Percentiles rank a stretch among this genome's conserved stretches.
These are phyloP conservation scores for Pseudorhiza aurosa DNA, from an alignment of 30 jellyfish, hydroid and myxozoan genomes.

Conservation along the genomic window DNA sequence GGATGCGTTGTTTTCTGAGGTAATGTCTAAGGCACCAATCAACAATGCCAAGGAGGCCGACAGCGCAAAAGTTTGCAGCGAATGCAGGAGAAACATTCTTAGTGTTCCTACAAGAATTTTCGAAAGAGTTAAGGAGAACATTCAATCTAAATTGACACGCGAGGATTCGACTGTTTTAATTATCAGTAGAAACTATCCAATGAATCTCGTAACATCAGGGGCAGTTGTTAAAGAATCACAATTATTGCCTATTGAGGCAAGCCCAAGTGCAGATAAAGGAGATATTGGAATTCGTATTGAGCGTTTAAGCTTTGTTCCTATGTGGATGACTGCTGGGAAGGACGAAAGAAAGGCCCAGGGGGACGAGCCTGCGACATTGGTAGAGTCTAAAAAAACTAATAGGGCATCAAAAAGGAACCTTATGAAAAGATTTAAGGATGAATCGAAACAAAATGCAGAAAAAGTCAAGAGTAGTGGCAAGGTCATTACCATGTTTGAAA, in stretches of 20 bases:
- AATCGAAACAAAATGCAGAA: too few species aligned
- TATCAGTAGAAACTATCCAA: neutral
- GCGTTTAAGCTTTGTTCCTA: constrained; percentile 12
- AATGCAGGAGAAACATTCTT: neutral
- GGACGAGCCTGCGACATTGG: neutral
- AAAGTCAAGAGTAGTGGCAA: neutral
- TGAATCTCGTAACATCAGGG: neutral
- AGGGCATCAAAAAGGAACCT: neutral
- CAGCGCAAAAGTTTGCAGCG: neutral
- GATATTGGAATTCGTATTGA: neutral
- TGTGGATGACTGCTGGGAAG: neutral
- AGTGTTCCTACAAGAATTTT: neutral
- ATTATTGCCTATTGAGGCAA: neutral
- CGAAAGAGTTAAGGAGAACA: constrained; percentile 6
- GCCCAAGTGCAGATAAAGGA: neutral
- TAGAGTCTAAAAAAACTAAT: neutral
- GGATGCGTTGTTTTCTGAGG: too few species aligned
- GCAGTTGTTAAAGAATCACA: neutral
- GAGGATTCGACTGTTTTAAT: neutral
- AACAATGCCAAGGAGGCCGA: too few species aligned
- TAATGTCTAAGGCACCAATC: too few species aligned
- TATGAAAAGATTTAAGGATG: neutral
- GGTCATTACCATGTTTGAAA: neutral
- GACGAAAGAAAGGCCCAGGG: neutral
- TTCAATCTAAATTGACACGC: neutral